These are phyloP conservation scores for Chionoecetes opilio DNA, from an alignment of 1,140 invertebrate genomes.

Conservation along the genomic window DNA sequence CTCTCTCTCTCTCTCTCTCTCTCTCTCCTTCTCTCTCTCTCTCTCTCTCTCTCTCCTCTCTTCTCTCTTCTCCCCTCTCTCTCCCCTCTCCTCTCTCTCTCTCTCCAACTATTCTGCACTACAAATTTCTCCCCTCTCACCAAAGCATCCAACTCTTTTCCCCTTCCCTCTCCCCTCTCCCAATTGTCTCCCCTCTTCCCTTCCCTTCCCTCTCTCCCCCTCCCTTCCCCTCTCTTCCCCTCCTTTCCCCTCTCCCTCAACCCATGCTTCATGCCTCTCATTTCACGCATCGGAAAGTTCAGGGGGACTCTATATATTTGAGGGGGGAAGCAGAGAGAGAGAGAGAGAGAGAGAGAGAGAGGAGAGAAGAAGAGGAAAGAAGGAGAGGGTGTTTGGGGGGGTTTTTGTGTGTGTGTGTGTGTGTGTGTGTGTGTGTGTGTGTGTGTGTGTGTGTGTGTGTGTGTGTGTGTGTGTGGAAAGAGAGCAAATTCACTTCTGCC, in stretches of 20 bases:
- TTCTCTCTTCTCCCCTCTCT: neutral
- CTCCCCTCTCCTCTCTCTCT: no score
- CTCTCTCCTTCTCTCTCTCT: no score
- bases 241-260: neutral
- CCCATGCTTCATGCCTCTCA: conserved; percentile 24
- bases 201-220: neutral
- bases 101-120: no score
- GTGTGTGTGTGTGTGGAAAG: neutral
- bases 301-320: conserved; percentile 28
- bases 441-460: no score
- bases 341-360: conserved; percentile 25
- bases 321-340: neutral
- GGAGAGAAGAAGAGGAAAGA: neutral
- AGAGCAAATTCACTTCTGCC: neutral
- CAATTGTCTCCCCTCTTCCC: neutral
- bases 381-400: neutral
- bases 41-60: conserved; percentile 24
- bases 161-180: neutral
- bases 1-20: neutral
- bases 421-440: no score
- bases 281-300: conserved; percentile 7
- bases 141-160: no score
- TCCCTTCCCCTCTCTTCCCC: neutral
- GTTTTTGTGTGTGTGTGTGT: no score
- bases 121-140: no score